Percentiles rank a stretch among this genome's conserved stretches.
phyloP scores from a whole-genome alignment of 1,140 invertebrate species.

The Drosophila melanica region DNA sequence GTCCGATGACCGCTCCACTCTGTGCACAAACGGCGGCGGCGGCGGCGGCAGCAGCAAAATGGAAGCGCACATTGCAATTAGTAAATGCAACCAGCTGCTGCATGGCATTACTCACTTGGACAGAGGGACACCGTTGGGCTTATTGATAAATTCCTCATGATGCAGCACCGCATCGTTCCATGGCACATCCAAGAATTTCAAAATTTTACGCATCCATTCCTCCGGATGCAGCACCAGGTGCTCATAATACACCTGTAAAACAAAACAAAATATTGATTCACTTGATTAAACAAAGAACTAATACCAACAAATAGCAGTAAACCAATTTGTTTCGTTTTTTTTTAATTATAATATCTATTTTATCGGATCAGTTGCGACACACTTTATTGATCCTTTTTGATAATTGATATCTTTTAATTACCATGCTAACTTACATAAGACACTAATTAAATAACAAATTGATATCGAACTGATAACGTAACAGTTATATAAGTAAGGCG shows the following conservation, averaged over 20 bases:
- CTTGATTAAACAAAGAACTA: no score
- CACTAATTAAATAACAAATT: no score
- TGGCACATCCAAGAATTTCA: constrained; percentile 95
- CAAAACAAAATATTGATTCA: no score
- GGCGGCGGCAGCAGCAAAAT: neutral
- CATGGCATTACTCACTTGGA: constrained; percentile 90
- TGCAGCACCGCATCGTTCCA: constrained; percentile 98
- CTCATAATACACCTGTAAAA: constrained; percentile 92
- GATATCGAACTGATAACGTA: no score
- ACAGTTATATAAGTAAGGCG: no score
- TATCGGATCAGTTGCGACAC: no score
- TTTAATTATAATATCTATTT: no score
- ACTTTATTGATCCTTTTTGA: no score
- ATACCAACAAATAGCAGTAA: no score
- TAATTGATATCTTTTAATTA: no score
- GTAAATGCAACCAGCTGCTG: constrained; percentile 8
- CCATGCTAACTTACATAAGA: no score
- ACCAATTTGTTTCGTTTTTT: no score
- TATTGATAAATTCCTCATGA: constrained; percentile 98
- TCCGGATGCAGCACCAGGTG: constrained; percentile 97
- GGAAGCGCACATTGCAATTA: constrained; percentile 26
- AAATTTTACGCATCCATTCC: constrained; percentile 94
- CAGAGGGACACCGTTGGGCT: constrained; percentile 95
- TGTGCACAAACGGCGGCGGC: constrained; percentile 78
- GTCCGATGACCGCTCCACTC: constrained; percentile 98